A percentile compares a stretch with the other conserved stretches of the same genome.
These are phyloP conservation scores for Brachyptera risi DNA, from an alignment of 2,888 invertebrate species.

Conservation along the genomic window DNA sequence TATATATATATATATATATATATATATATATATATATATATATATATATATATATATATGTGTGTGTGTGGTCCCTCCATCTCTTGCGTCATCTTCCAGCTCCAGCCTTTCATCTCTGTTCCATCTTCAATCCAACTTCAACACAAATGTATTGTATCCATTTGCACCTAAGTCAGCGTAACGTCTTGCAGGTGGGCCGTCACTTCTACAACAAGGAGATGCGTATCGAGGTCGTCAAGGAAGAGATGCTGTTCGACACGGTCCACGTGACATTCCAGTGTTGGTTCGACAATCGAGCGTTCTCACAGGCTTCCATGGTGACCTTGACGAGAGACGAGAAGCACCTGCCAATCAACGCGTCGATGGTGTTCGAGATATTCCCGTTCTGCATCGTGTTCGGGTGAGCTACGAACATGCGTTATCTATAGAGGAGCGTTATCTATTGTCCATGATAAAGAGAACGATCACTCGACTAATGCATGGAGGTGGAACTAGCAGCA, in stretches of 20 bases:
- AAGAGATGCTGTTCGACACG: constrained; percentile 84
- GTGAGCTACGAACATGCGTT: too few species aligned
- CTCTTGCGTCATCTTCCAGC: too few species aligned
- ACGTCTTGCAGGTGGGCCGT: constrained; percentile 65
- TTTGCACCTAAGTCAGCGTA: constrained; percentile 21
- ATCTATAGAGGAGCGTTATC: too few species aligned
- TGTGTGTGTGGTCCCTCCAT: too few species aligned
- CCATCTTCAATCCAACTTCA: neutral
- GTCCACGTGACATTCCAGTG: constrained; percentile 92
- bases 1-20: too few species aligned
- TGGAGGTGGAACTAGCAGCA: too few species aligned
- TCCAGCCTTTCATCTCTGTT: neutral
- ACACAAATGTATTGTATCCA: neutral
- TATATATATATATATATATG: too few species aligned
- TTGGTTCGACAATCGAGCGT: constrained; percentile 91
- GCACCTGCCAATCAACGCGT: constrained; percentile 82
- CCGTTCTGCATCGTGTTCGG: constrained; percentile 97
- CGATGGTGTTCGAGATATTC: constrained; percentile 92
- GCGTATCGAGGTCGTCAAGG: constrained; percentile 82
- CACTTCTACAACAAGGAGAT: constrained; percentile 95
- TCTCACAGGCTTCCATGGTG: constrained; percentile 68
- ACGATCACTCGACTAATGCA: too few species aligned
- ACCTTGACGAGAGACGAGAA: constrained; percentile 85
- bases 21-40: neutral
- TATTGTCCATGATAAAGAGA: too few species aligned